A percentile compares a stretch with the other conserved stretches of the same genome.
Evolutionary conservation across 64 coral and sea anemone genomes (phyloP).

Genomic region (Catalaphyllia jardinei): DNA sequence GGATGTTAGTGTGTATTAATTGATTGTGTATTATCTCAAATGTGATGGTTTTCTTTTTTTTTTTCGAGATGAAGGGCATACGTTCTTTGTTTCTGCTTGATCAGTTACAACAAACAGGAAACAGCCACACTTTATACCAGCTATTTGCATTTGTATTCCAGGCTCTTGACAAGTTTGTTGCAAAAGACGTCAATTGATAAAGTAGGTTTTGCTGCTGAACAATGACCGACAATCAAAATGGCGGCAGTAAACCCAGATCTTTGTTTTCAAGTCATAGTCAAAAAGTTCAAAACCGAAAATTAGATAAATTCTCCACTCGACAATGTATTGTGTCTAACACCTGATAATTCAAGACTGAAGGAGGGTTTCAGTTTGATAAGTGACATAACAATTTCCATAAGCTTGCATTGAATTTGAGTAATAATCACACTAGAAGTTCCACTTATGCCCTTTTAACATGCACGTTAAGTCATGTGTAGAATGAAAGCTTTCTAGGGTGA

Average conservation of each 20-base stretch:
- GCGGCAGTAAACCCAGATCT: neutral
- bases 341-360: neutral
- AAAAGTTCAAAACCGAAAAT: neutral
- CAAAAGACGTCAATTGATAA: neutral
- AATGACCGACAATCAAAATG: neutral
- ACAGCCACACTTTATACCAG: neutral
- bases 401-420: neutral
- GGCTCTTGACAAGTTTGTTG: neutral
- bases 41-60: no score
- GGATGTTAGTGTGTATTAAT: neutral
- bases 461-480: neutral
- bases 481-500: neutral
- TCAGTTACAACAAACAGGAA: neutral
- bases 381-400: neutral
- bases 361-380: neutral
- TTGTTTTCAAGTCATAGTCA: neutral
- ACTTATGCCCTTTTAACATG: neutral
- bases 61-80: no score
- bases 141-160: neutral
- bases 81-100: neutral
- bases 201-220: neutral
- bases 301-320: neutral
- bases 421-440: conserved; percentile 10
- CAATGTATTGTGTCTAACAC: neutral
- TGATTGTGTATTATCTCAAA: neutral